Percentiles rank a stretch among this genome's conserved stretches.
These are phyloP conservation scores for Drosophila biarmipes DNA, from an alignment of 1,140 invertebrate genomes.

Conservation along the genomic window DNA sequence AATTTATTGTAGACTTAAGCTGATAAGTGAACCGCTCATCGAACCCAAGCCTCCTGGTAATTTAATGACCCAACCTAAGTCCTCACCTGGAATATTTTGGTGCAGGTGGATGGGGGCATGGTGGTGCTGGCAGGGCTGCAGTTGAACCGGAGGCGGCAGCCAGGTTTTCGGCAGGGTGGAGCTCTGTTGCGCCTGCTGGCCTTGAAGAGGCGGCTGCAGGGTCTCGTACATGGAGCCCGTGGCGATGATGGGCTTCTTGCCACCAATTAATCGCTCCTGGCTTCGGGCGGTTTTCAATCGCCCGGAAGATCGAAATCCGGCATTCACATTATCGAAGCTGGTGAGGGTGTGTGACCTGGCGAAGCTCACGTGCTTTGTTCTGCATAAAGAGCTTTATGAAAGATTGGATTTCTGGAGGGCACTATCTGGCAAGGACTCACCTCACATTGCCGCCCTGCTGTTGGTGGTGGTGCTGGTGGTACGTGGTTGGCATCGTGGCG, in stretches of 20 bases:
- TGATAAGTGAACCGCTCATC: background rate
- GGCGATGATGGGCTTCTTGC: constrained; percentile 86
- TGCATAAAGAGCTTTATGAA: constrained; percentile 67
- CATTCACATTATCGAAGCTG: constrained; percentile 90
- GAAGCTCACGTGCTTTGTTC: constrained; percentile 95
- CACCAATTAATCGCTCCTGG: constrained; percentile 89
- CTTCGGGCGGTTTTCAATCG: constrained; percentile 86
- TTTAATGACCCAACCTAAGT: background rate
- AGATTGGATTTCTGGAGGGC: background rate
- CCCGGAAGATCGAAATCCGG: constrained; percentile 85
- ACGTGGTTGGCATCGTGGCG: constrained; percentile 69
- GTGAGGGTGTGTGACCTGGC: constrained; percentile 93
- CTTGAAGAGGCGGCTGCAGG: constrained; percentile 59
- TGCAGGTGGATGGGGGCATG: constrained; percentile 75
- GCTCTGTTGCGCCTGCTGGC: constrained; percentile 45
- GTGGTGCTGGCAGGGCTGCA: constrained; percentile 74
- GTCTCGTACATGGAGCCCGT: constrained; percentile 75
- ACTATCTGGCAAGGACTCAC: constrained; percentile 28
- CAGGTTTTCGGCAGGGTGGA: constrained; percentile 63
- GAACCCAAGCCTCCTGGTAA: background rate
- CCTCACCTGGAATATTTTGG: constrained; percentile 59
- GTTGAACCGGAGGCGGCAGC: constrained; percentile 56
- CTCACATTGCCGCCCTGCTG: constrained; percentile 62
- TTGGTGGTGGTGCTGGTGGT: constrained; percentile 63
- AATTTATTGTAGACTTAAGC: background rate